phyloP scores from a whole-genome alignment of 2,888 invertebrate genomes.

The Cheilosia impressa region DNA sequence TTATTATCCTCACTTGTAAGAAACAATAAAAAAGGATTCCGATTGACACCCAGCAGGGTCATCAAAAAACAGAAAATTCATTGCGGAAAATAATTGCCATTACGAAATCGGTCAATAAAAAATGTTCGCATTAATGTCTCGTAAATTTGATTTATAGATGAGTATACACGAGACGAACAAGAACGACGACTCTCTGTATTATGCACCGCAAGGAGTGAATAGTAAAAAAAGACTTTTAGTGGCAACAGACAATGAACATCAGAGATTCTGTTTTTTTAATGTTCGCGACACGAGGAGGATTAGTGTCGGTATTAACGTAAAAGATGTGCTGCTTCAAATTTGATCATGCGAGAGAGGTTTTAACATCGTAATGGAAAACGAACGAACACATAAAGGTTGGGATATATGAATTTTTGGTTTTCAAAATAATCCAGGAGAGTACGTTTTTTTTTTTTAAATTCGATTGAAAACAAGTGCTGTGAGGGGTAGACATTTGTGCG shows the following conservation, averaged over 20 bases:
- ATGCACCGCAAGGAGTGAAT: not conserved
- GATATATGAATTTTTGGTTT: not conserved
- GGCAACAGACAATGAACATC: not conserved
- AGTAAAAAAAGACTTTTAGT: not conserved
- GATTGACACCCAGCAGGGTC: conserved; percentile 21
- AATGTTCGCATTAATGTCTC: conserved; percentile 39
- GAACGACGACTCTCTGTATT: not conserved
- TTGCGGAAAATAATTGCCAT: conserved; percentile 46
- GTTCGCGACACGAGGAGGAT: not conserved
- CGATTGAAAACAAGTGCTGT: too few species aligned
- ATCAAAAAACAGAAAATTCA: conserved; percentile 8
- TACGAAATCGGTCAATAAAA: conserved; percentile 40
- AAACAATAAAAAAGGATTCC: conserved; percentile 5
- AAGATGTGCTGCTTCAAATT: not conserved
- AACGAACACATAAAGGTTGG: not conserved
- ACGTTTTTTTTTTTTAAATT: too few species aligned
- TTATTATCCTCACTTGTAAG: not conserved
- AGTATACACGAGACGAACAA: conserved; percentile 16
- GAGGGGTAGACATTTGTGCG: too few species aligned
- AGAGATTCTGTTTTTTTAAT: not conserved
- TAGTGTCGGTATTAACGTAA: not conserved
- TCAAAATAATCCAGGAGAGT: not conserved
- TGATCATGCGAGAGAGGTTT: too few species aligned
- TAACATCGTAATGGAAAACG: too few species aligned
- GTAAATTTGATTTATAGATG: conserved; percentile 62